Conservation (phyloP, 2,888 invertebrate genomes). For the Monochamus alternatus region DNA sequence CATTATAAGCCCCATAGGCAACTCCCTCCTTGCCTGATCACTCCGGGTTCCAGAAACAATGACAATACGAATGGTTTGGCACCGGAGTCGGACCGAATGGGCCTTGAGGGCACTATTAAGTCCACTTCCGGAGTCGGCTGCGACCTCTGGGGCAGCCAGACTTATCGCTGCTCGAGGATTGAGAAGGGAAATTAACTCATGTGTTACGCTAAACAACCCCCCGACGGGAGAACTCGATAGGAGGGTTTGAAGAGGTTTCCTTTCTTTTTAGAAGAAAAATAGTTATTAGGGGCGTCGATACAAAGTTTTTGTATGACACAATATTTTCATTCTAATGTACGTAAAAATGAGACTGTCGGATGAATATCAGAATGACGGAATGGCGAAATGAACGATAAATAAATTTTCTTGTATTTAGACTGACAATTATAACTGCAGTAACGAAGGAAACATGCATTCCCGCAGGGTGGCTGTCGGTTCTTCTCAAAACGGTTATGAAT, state of each 20-base stretch:
- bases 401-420: too few relatives aligned
- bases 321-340: too few relatives aligned
- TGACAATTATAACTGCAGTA: too few relatives aligned
- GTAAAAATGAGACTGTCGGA: too few relatives aligned
- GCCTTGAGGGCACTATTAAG: constrained; percentile 68
- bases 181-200: constrained; percentile 65
- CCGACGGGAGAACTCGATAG: background rate
- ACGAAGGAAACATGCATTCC: too few relatives aligned
- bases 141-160: constrained; percentile 62
- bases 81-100: constrained; percentile 62
- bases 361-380: too few relatives aligned
- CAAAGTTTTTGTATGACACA: too few relatives aligned
- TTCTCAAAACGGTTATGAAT: too few relatives aligned
- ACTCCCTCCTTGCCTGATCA: background rate
- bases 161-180: constrained; percentile 62
- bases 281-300: too few relatives aligned
- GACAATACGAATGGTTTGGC: constrained; percentile 62
- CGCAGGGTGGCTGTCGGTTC: too few relatives aligned
- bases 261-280: background rate
- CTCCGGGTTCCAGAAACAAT: constrained; percentile 61
- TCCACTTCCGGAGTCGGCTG: constrained; percentile 67
- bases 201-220: constrained; percentile 57
- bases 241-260: background rate
- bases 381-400: too few relatives aligned
- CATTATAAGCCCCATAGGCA: background rate